Evolutionary conservation across 2,888 invertebrate species (phyloP), one percentile per base, ranked within the genome.

Genomic region (Sphaeridia pumilis): DNA sequence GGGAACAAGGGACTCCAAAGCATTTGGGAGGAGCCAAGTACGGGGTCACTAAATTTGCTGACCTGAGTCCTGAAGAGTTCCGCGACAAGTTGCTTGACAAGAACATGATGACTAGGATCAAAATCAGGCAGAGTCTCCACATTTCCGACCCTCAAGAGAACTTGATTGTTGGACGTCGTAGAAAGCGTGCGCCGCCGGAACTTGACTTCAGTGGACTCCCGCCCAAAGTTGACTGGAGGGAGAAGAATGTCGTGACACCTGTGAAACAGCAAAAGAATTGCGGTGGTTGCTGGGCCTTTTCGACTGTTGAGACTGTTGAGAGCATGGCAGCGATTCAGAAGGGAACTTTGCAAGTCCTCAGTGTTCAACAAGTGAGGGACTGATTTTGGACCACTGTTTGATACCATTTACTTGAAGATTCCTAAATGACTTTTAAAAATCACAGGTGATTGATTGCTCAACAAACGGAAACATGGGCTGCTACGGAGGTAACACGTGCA

Each of bases 271-370:
- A 88, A 70, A 79, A 79, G 12, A 66, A 74, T 10, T 88, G 88
- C 70, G 87, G 87, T 1, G 87, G 86, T 0, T 88, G 88, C 69
- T 88, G 87, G 87, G 87, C 87, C 0, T 87, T 86, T 70, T 84
- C 85, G 67, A 79, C 81, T 0, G 74, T 86, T 1, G 83, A 81
- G 62, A 79, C 79, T 27, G 76, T 82, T 45, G 88, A 88, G 70
- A 77, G 84, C 0, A 84, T 86, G 83, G 71, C 77, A 44, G 84
- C 86, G 1, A 77, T 85, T 21, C 75, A 76, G 64, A 78, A 74
- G 46, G 79, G 79, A 14, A 75, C 74, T 26, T 68, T 83, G 24
- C 69, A 74, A 26, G 65, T 73, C 2, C 75, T 86, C 7, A 87
- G 87, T 67, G 81, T 85, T 1, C 87, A 87, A 74, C 80, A 76